phyloP scores from a whole-genome alignment of 64 coral and sea anemone genomes.

The Porites lutea region DNA sequence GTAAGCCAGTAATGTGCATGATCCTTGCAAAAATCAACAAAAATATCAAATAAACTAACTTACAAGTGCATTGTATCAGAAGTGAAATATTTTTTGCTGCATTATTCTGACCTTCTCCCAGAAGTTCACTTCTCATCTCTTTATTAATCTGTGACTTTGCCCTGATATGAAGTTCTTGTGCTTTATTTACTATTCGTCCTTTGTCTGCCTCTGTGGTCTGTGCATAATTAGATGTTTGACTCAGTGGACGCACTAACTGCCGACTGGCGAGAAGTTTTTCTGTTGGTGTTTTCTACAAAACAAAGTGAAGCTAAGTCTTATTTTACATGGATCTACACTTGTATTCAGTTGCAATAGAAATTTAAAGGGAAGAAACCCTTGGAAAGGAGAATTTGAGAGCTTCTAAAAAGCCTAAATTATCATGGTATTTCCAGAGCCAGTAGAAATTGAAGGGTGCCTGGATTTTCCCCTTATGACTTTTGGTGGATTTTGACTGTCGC shows the following conservation, averaged over 20 bases:
- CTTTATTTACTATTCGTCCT: slow-evolving; percentile 6
- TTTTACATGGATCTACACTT: background rate
- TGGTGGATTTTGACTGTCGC: too few relatives aligned
- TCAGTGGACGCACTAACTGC: slow-evolving; percentile 67
- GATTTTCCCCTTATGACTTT: too few relatives aligned
- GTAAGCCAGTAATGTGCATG: too few relatives aligned
- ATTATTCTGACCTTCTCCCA: slow-evolving; percentile 64
- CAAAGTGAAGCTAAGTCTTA: background rate
- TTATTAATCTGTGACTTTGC: slow-evolving; percentile 89
- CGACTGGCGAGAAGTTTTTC: slow-evolving; percentile 84
- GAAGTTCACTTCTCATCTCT: slow-evolving; percentile 95
- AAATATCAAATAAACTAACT: too few relatives aligned
- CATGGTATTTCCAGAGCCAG: too few relatives aligned
- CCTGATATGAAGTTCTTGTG: slow-evolving; percentile 78
- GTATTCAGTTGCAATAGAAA: too few relatives aligned
- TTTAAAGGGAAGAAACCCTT: too few relatives aligned
- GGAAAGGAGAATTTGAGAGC: too few relatives aligned
- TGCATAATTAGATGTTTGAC: background rate
- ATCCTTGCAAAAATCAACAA: too few relatives aligned
- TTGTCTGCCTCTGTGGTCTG: background rate
- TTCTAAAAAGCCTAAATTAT: too few relatives aligned
- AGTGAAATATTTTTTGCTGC: background rate
- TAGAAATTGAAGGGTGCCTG: too few relatives aligned
- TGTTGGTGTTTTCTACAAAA: slow-evolving; percentile 69
- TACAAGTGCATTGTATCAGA: too few relatives aligned